phyloP scores from a whole-genome alignment of 2,888 invertebrate species.

The Mesopsocus fuscifrons region DNA sequence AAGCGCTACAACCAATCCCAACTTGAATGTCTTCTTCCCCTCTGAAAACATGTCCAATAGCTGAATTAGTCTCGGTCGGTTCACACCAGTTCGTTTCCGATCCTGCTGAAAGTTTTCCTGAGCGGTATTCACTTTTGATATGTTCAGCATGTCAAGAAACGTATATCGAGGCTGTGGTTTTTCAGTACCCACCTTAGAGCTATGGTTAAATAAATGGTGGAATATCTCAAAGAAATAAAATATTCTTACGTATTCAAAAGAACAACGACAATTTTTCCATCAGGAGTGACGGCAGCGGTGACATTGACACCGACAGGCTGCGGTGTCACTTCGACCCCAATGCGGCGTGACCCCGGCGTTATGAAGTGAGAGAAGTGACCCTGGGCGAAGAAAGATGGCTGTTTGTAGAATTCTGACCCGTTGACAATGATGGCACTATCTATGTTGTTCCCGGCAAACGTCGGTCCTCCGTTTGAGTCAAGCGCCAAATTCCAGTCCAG shows the following conservation, averaged over 20 bases:
- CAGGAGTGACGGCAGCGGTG: conserved; percentile 33
- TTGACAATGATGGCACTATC: conserved; percentile 62
- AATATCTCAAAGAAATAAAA: too few species aligned
- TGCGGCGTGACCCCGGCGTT: conserved; percentile 34
- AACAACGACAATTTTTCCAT: conserved; percentile 29
- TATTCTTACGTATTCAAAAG: conserved; percentile 37
- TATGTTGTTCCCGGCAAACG: conserved; percentile 56
- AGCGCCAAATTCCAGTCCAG: conserved; percentile 80
- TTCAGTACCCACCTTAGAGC: too few species aligned
- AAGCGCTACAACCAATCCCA: too few species aligned
- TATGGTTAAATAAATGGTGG: too few species aligned
- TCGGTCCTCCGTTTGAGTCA: conserved; percentile 57
- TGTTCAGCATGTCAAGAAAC: too few species aligned
- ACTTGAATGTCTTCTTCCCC: too few species aligned
- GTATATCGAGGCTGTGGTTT: too few species aligned
- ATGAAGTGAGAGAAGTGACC: conserved; percentile 64
- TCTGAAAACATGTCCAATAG: too few species aligned
- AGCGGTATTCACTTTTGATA: too few species aligned
- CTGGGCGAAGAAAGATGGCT: conserved; percentile 72
- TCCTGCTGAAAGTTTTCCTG: too few species aligned
- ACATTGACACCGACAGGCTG: conserved; percentile 21
- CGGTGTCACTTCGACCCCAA: conserved; percentile 19
- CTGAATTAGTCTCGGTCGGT: too few species aligned
- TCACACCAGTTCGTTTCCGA: too few species aligned
- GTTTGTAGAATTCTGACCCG: conserved; percentile 58